phyloP scores from a whole-genome alignment of 2,113 vertebrate species.

The Chunga burmeisteri region DNA sequence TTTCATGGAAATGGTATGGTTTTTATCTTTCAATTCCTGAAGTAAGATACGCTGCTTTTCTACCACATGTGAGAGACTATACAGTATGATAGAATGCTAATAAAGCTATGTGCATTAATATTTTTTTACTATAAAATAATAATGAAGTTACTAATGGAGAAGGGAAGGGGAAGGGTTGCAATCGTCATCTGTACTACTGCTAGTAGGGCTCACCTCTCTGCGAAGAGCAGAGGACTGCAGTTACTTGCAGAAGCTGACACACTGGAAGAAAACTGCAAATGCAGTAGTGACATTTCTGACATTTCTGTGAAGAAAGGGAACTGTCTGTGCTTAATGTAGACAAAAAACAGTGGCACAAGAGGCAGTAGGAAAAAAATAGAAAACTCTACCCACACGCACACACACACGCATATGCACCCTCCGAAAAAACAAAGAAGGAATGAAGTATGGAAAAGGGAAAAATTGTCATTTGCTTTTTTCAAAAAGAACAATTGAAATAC shows the following conservation, averaged over 20 bases:
- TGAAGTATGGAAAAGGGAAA: neutral
- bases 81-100: neutral
- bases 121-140: neutral
- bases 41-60: neutral
- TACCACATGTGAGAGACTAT: neutral
- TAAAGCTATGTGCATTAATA: neutral
- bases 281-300: neutral
- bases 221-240: neutral
- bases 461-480: neutral
- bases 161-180: neutral
- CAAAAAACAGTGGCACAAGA: neutral
- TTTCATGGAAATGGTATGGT: rapidly evolving
- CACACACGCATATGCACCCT: rapidly evolving
- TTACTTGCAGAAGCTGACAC: neutral
- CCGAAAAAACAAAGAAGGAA: neutral
- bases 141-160: neutral
- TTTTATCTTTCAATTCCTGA: neutral
- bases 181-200: neutral
- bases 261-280: neutral
- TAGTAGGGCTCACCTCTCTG: neutral
- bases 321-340: neutral
- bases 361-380: neutral
- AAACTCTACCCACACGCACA: neutral
- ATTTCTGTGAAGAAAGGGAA: neutral
- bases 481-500: neutral